Conservation (phyloP, 2,888 invertebrate genomes). For the Tachina lurida region DNA sequence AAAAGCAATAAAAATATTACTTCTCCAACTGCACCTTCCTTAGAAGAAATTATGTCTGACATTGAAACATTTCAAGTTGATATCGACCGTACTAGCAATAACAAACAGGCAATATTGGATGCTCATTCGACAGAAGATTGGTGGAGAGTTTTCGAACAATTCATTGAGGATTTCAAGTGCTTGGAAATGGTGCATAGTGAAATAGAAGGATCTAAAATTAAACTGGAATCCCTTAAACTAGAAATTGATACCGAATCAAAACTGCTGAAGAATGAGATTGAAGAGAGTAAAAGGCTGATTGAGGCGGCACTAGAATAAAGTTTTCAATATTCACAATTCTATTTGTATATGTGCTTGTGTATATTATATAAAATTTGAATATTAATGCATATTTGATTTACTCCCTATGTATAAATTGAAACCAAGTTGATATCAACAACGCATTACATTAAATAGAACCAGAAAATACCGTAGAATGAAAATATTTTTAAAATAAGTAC, state of each 20-base stretch:
- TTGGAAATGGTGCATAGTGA: slow-evolving; percentile 76
- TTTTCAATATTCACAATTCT: background rate
- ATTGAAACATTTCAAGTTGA: slow-evolving; percentile 79
- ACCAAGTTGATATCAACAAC: too few species aligned
- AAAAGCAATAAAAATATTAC: slow-evolving; percentile 70
- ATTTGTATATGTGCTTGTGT: too few species aligned
- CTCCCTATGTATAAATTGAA: too few species aligned
- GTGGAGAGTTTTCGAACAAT: slow-evolving; percentile 81
- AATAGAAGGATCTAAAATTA: slow-evolving; percentile 76
- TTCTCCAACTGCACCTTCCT: slow-evolving; percentile 76
- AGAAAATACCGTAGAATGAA: too few species aligned
- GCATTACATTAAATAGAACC: too few species aligned
- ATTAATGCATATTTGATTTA: too few species aligned
- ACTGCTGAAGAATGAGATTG: slow-evolving; percentile 76
- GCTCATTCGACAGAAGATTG: slow-evolving; percentile 74
- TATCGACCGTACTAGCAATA: slow-evolving; percentile 42
- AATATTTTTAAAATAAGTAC: too few species aligned
- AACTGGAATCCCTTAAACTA: slow-evolving; percentile 76
- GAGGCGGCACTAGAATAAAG: slow-evolving; percentile 57
- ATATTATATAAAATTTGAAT: too few species aligned
- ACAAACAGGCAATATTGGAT: slow-evolving; percentile 60
- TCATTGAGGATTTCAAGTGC: slow-evolving; percentile 78
- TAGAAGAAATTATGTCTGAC: slow-evolving; percentile 79
- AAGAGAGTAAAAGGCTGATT: slow-evolving; percentile 73
- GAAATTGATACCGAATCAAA: slow-evolving; percentile 78